Evolutionary conservation across 2,113 vertebrate species (phyloP), one percentile per base, ranked within the genome.

Genomic region (Archocentrus centrarchus): DNA sequence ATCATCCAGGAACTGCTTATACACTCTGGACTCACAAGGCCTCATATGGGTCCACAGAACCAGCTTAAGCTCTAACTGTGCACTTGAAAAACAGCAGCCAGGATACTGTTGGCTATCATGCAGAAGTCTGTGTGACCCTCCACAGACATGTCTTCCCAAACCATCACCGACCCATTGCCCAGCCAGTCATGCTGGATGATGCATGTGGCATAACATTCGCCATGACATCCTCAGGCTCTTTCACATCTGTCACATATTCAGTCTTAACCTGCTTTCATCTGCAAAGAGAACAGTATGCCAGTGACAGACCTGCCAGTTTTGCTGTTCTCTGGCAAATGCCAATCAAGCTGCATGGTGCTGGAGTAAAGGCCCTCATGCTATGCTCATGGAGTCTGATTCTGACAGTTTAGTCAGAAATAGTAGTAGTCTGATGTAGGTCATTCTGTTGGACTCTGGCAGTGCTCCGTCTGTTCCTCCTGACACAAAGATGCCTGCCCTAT

Each of bases 201-300:
- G n/a, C 63, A 44, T 15, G n/a, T 64, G 62, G 62, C 22, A n/a
- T 17, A 66, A 22, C 37, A 66, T 15, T 44, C 41, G 44, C 63
- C 41, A 0, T 44, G 41, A n/a, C 37, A 44, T 66, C 37, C 37
- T 0, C 63, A 66, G 37, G n/a, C 13, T 64, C 0, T 64, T 7
- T 37, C 3, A 39, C 11, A 39, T 41, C 0, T 41, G 14, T 64
- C 62, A 64, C 37, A 22, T n/a, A 37, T 64, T 64, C 37, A 64
- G 20, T 41, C 35, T 64, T 35, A 9, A 64, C 37, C 37, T 44
- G 37, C 39, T 15, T 22, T 41, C 41, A 66, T 44, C n/a, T 66
- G n/a, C 41, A 13, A 66, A 1, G 63, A 44, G 2, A 1, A 44
- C 14, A n/a, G 37, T 1, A 0, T 44, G 3, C 63, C 13, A 44